Percentiles rank a stretch among this genome's conserved stretches.
Conservation (phyloP, 2,113 vertebrate genomes). For the Pachyramphus minor region DNA sequence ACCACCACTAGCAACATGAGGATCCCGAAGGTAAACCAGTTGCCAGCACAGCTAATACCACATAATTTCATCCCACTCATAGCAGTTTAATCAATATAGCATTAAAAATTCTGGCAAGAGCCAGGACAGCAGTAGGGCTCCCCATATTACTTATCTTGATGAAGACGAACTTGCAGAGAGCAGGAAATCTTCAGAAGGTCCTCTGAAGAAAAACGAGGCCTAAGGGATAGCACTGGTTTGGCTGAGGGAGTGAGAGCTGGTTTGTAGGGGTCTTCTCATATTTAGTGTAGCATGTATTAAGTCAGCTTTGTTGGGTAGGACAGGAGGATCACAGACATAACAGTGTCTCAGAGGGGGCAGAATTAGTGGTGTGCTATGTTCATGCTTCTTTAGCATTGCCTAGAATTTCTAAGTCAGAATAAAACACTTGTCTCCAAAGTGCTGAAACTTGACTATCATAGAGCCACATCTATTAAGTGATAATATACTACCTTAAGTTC, state of each 20-base stretch:
- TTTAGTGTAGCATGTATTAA: fast-evolving
- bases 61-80: conserved; percentile 52
- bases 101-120: conserved; percentile 54
- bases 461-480: neutral
- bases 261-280: neutral
- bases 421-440: neutral
- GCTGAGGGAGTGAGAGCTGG: neutral
- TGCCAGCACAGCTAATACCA: conserved; percentile 61
- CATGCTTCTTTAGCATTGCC: neutral
- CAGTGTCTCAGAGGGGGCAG: neutral
- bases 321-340: neutral
- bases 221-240: neutral
- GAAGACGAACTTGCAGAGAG: neutral
- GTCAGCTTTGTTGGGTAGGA: neutral
- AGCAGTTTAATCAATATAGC: conserved; percentile 60
- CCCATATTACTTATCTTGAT: conserved; percentile 15
- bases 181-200: conserved; percentile 18
- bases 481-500: neutral
- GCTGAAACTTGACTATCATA: neutral
- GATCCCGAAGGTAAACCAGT: conserved; percentile 49
- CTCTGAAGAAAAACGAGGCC: conserved; percentile 1
- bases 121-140: neutral
- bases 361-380: neutral
- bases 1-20: neutral
- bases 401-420: neutral